Percentiles rank a stretch among this genome's conserved stretches.
phyloP scores from a whole-genome alignment of 2,888 invertebrate species.

The Chloroclystis v-ata region DNA sequence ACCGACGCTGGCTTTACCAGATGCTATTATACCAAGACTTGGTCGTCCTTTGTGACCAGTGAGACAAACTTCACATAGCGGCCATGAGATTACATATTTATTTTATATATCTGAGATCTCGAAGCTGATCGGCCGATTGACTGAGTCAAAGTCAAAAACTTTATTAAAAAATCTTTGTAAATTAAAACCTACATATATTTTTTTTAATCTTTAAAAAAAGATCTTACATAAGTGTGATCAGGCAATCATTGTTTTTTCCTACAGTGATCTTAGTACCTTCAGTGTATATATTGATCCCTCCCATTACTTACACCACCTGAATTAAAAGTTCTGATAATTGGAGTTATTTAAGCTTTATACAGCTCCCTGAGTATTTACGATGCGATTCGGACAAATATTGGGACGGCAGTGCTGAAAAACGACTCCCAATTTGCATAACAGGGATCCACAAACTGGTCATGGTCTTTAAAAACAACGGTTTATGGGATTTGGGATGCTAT shows the following conservation, averaged over 20 bases:
- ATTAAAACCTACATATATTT: too few relatives aligned
- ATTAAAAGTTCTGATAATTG: slow-evolving; percentile 34
- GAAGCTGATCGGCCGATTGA: too few relatives aligned
- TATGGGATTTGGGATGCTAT: neutral
- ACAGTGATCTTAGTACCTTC: too few relatives aligned
- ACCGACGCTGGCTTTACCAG: neutral
- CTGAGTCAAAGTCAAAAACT: too few relatives aligned
- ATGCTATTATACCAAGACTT: neutral
- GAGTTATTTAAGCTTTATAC: slow-evolving; percentile 34
- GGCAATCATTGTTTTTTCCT: too few relatives aligned
- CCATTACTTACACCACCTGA: slow-evolving; percentile 19
- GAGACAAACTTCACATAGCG: too few relatives aligned
- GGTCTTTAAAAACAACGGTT: neutral
- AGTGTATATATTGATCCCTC: neutral
- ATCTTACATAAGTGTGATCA: too few relatives aligned
- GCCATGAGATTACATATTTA: too few relatives aligned
- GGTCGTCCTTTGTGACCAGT: too few relatives aligned
- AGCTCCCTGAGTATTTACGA: slow-evolving; percentile 32
- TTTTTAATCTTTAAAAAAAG: too few relatives aligned
- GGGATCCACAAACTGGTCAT: neutral
- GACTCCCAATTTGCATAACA: slow-evolving; percentile 7
- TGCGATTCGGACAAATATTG: slow-evolving; percentile 27
- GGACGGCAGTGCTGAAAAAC: slow-evolving; percentile 20
- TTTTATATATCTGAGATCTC: too few relatives aligned
- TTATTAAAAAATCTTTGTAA: too few relatives aligned